Evolutionary conservation across 2,113 vertebrate genomes (phyloP).

Genomic region (Scatophagus argus): DNA sequence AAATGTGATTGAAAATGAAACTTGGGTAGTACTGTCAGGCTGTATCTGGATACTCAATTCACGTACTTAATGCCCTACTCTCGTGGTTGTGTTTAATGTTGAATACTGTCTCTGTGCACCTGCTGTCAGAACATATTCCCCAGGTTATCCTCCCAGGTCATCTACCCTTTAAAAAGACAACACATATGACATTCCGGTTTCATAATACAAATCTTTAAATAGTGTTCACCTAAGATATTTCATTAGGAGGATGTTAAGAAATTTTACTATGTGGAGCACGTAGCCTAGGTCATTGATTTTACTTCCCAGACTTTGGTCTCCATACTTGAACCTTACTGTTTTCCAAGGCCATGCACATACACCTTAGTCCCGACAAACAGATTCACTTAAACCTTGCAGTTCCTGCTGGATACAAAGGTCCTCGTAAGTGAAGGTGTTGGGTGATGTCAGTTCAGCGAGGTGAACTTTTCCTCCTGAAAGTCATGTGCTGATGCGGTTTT

Average conservation of each 20-base stretch:
- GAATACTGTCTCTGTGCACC: conserved; percentile 59
- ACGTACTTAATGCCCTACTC: conserved; percentile 41
- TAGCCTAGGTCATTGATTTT: conserved; percentile 37
- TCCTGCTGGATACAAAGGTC: conserved; percentile 14
- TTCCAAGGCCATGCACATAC: conserved; percentile 10
- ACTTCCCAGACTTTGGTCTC: conserved; percentile 14
- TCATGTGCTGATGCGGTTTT: conserved; percentile 52
- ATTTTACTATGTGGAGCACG: conserved; percentile 36
- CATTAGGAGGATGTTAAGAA: conserved; percentile 15
- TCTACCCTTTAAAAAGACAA: conserved; percentile 76
- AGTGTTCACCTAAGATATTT: conserved; percentile 27
- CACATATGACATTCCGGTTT: conserved; percentile 64
- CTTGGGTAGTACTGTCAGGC: conserved; percentile 58
- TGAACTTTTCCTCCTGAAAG: conserved; percentile 65
- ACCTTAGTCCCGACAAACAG: conserved; percentile 10
- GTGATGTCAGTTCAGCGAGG: conserved; percentile 46
- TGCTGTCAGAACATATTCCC: conserved; percentile 72
- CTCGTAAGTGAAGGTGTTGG: conserved; percentile 25
- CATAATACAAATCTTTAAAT: conserved; percentile 55
- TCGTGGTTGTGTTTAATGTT: conserved; percentile 63
- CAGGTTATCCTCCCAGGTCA: conserved; percentile 64
- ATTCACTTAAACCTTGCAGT: conserved; percentile 18
- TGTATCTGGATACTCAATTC: conserved; percentile 55
- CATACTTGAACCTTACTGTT: conserved; percentile 23
- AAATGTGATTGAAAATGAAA: conserved; percentile 79